Evolutionary conservation across 1,140 invertebrate genomes (phyloP), one percentile per base, ranked within the genome.

Genomic region (Vanessa tameamea): DNA sequence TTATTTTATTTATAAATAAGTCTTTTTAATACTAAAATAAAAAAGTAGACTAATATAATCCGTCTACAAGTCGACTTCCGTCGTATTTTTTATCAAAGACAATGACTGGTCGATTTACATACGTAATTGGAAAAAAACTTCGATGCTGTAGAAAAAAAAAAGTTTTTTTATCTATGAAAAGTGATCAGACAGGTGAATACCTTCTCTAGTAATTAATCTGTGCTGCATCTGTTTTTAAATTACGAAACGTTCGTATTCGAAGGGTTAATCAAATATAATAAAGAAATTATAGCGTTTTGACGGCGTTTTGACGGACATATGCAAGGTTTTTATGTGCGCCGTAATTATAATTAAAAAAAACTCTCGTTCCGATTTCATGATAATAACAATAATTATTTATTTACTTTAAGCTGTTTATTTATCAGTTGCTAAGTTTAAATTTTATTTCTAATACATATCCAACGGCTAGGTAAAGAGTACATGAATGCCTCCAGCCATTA

Each of bases 201-300:
- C 88, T 90, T 90, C 88, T 89, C 82, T 85, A 84, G 73, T 85
- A 89, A 91, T 91, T 91, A 91, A 91, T 91, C 89, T 87, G 82
- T 14, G 73, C 73, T 83, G 84, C 87, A 89, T 89, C 88, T 90
- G 88, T 89, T 87, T 79, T 59, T 77, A 89, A 89, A 91, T 89
- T 88, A 91, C 80, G 74, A 67, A 59, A 74, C 77, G 69, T 59
- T 73, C 69, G 55, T 12, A 69, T 85, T 81, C 84, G 82, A 91
- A 89, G 89, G 88, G 88, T 89, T 91, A 91, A 91, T 91, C 88
- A 91, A 91, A 90, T 85, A 89, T 89, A 89, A 91, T 91, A 90
- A 89, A 91, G 87, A 87, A 89, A 91, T 89, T 90, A 87, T 81
- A 78, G 67, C 50, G 55, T 67, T 31, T 48, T 71, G 61, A 70